A percentile compares a stretch with the other conserved stretches of the same genome.
Evolutionary conservation across 1,140 invertebrate species (phyloP).

Genomic region (Alviniconcha marisindica): DNA sequence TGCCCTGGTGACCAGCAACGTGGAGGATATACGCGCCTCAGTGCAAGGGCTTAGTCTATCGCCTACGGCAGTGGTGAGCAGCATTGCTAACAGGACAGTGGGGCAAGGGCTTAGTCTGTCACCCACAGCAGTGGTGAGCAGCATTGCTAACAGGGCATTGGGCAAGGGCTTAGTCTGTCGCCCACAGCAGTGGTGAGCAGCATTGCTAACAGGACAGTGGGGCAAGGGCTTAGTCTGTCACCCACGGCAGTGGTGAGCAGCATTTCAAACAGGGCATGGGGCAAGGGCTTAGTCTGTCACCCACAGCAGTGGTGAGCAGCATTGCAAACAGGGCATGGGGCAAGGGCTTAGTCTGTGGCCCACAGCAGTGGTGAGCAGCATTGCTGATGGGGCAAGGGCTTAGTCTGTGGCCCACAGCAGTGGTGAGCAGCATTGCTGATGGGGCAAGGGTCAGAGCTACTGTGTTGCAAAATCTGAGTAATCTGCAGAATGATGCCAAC

Average conservation of each 20-base stretch:
- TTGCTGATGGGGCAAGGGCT: too few species aligned
- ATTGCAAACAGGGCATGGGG: not conserved
- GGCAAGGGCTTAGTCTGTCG: constrained; percentile 91
- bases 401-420: constrained; percentile 85
- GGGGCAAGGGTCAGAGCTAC: too few species aligned
- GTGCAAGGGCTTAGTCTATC: constrained; percentile 94
- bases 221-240: constrained; percentile 90
- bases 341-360: constrained; percentile 93
- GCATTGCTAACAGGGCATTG: too few species aligned
- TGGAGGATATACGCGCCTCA: constrained; percentile 94
- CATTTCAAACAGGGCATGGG: too few species aligned
- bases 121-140: constrained; percentile 79
- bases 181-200: constrained; percentile 80
- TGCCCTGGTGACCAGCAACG: constrained; percentile 88
- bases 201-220: not conserved
- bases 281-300: constrained; percentile 92
- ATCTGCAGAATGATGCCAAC: too few species aligned
- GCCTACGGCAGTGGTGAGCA: constrained; percentile 79
- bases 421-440: too few species aligned
- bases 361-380: constrained; percentile 76
- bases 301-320: constrained; percentile 78
- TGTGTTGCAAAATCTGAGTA: too few species aligned
- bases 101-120: constrained; percentile 90
- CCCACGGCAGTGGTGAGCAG: constrained; percentile 80
- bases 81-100: not conserved